A percentile compares a stretch with the other conserved stretches of the same genome.
These are phyloP conservation scores for Porites divaricata DNA, from an alignment of 92 coral and sea anemone genomes.

Conservation along the genomic window DNA sequence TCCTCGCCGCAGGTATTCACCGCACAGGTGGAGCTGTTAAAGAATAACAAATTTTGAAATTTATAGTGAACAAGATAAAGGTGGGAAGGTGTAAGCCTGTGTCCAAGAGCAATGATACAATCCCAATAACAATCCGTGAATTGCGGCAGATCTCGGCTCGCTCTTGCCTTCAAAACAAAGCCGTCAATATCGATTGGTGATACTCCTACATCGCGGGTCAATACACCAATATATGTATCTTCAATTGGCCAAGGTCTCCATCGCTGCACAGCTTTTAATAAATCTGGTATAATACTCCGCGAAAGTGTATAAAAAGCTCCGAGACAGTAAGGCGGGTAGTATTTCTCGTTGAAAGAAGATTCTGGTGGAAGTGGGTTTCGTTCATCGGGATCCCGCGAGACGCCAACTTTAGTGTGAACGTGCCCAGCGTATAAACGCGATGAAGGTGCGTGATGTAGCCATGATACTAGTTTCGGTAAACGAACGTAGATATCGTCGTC, in stretches of 20 bases:
- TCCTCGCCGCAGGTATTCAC: not conserved
- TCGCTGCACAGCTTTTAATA: constrained; percentile 38
- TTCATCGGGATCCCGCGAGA: constrained; percentile 42
- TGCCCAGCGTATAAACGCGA: constrained; percentile 64
- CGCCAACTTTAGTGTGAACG: constrained; percentile 42
- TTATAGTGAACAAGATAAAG: constrained; percentile 36
- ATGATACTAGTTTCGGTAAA: constrained; percentile 44
- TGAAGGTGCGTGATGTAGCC: constrained; percentile 45
- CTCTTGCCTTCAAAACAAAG: constrained; percentile 51
- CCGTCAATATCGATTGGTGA: constrained; percentile 45
- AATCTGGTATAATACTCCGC: constrained; percentile 44
- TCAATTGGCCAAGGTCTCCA: constrained; percentile 60
- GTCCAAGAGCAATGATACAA: constrained; percentile 46
- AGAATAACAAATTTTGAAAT: not conserved
- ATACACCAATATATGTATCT: constrained; percentile 68
- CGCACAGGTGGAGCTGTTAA: not conserved
- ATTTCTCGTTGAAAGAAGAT: constrained; percentile 33
- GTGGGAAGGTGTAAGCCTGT: constrained; percentile 22
- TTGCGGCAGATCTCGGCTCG: constrained; percentile 3
- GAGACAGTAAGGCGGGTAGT: constrained; percentile 64
- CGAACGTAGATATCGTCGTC: constrained; percentile 64
- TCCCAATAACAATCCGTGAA: constrained; percentile 52
- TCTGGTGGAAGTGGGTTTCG: constrained; percentile 60
- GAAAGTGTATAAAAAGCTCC: constrained; percentile 65
- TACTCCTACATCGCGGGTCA: constrained; percentile 46